phyloP scores from a whole-genome alignment of 2,888 invertebrate genomes.

The Eutolmus rufibarbis region DNA sequence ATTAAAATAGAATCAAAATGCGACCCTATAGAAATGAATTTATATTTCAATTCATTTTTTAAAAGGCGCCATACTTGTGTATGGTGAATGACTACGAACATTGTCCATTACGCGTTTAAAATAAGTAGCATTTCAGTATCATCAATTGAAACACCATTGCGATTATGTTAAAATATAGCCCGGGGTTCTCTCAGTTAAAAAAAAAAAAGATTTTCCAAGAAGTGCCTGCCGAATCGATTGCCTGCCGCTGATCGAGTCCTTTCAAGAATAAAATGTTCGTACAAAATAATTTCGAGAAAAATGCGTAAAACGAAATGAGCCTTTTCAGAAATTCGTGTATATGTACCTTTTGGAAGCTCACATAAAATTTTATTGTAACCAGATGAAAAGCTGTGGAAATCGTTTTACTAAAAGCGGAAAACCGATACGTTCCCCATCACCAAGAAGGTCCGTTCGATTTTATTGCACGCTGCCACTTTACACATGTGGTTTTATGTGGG shows the following conservation, averaged over 20 bases:
- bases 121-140: not conserved
- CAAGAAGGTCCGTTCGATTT: not conserved
- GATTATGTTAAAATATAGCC: not conserved
- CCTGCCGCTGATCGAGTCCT: not conserved
- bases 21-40: no score
- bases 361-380: not conserved
- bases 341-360: not conserved
- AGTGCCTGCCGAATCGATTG: not conserved
- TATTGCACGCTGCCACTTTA: not conserved
- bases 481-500: not conserved
- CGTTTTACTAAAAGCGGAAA: not conserved
- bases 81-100: not conserved
- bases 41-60: no score
- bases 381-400: not conserved
- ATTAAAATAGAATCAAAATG: no score
- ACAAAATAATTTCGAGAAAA: not conserved
- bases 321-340: not conserved
- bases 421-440: not conserved
- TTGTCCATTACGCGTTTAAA: not conserved
- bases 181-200: not conserved
- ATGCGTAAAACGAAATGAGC: not conserved
- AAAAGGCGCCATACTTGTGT: not conserved
- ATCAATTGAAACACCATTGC: not conserved
- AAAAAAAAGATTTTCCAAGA: not conserved
- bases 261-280: not conserved